Evolutionary conservation across 2,797 vertebrate genomes (phyloP), one percentile per base, ranked within the genome.

Genomic region (Spatula versicolor): DNA sequence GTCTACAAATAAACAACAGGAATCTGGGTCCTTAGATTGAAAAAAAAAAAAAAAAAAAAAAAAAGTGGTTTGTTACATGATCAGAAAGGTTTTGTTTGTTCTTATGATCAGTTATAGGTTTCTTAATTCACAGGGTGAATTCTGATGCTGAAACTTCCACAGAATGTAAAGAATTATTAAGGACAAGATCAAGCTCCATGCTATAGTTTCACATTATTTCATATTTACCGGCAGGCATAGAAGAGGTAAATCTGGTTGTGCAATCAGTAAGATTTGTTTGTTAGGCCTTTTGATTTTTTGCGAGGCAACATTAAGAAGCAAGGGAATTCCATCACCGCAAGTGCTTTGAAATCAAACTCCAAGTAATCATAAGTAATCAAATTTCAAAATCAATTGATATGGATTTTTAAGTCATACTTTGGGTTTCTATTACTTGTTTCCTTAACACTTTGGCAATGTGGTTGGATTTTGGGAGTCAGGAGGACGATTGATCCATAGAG

Each of bases 291-390:
- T 90, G 56, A 86, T 69, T 93, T 94, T 94, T 90, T 86, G 86
- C 2, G 0, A 92, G 93, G 82, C 81, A 95, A 85, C 85, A 96
- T 96, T 96, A 97, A 97, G 92, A 93, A 97, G 93, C 93, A 96
- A 96, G 88, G 95, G 93, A 97, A 97, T 95, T 96, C 59, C 92
- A 96, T 96, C 94, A 97, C 96, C 93, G 37, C 84, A 96, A 96
- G 92, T 97, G 91, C 54, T 96, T 91, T 93, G 67, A 97, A 97
- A 97, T 96, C 54, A 97, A 94, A 96, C 75, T 94, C 76, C 82
- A 96, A 94, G 69, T 78, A 85, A 64, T 83, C 73, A 62, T 60
- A 92, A 74, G 37, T 93, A 97, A 96, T 83, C 52, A 95, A 82
- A 96, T 93, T 95, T 96, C 89, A 97, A 96, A 96, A 96, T 88